Evolutionary conservation across 1,140 invertebrate genomes (phyloP).

Genomic region (Cherax destructor): DNA sequence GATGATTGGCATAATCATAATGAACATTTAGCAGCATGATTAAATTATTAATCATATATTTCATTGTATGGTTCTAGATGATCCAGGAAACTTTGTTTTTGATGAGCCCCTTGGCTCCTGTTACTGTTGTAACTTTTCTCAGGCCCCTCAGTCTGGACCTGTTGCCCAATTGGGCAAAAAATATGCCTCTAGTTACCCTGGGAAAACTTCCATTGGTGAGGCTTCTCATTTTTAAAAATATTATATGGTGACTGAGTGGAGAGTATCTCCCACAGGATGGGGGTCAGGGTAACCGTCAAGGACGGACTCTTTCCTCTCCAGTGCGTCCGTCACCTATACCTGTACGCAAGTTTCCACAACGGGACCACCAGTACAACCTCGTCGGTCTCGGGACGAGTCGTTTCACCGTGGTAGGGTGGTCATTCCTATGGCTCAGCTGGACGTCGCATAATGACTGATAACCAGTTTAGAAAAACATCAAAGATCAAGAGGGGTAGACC

Average conservation of each 20-base stretch:
- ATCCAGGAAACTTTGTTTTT: background rate
- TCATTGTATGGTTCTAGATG: background rate
- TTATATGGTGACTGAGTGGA: conserved; percentile 40
- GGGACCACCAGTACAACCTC: conserved; percentile 26
- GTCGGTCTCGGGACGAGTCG: conserved; percentile 20
- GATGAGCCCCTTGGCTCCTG: background rate
- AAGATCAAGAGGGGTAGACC: conserved; percentile 13
- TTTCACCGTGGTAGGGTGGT: conserved; percentile 14
- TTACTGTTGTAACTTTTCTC: background rate
- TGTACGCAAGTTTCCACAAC: conserved; percentile 44
- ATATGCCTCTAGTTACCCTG: background rate
- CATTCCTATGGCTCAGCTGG: conserved; percentile 20
- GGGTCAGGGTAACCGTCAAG: conserved; percentile 29
- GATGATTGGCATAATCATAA: too few species aligned
- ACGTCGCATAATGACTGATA: conserved; percentile 1
- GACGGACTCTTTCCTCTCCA: conserved; percentile 31
- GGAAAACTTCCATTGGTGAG: background rate
- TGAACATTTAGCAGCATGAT: background rate
- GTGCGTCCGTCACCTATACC: conserved; percentile 30
- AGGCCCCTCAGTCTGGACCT: background rate
- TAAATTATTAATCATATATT: background rate
- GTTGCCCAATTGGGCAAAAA: background rate
- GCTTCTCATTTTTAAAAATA: background rate
- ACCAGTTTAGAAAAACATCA: conserved; percentile 21
- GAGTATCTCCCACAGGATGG: conserved; percentile 63